Evolutionary conservation across 1,140 invertebrate genomes (phyloP).

Genomic region (Bombyx mandarina): DNA sequence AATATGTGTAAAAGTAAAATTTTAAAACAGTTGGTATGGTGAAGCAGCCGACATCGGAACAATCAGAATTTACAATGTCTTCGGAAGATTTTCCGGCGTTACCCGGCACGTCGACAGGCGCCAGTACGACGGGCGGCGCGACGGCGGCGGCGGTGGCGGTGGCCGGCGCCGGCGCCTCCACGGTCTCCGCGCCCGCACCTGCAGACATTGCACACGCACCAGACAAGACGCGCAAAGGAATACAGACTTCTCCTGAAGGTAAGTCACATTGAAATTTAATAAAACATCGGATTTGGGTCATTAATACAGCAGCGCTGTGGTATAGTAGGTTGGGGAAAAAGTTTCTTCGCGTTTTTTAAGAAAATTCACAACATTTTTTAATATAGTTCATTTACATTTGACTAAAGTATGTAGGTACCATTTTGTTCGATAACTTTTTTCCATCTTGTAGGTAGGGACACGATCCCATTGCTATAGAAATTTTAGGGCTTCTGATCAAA

Average conservation of each 20-base stretch:
- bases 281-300: neutral
- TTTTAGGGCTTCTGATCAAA: no score
- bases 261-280: conserved; percentile 11
- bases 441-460: no score
- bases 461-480: no score
- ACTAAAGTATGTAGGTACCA: no score
- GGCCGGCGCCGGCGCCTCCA: conserved; percentile 59
- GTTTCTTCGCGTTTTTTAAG: no score
- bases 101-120: conserved; percentile 76
- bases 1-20: no score
- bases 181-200: conserved; percentile 21
- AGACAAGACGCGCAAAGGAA: conserved; percentile 80
- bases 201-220: conserved; percentile 24
- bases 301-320: neutral
- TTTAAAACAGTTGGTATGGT: conserved; percentile 88
- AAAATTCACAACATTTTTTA: no score
- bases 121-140: conserved; percentile 27
- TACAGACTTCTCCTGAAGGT: conserved; percentile 96
- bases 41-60: conserved; percentile 91
- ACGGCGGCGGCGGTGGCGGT: conserved; percentile 85
- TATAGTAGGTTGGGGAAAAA: no score
- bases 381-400: no score
- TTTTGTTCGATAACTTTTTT: no score
- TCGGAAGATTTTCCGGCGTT: conserved; percentile 99
- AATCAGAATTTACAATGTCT: conserved; percentile 97